Conservation (phyloP, 2,113 vertebrate genomes). For the Microtus montanus region DNA sequence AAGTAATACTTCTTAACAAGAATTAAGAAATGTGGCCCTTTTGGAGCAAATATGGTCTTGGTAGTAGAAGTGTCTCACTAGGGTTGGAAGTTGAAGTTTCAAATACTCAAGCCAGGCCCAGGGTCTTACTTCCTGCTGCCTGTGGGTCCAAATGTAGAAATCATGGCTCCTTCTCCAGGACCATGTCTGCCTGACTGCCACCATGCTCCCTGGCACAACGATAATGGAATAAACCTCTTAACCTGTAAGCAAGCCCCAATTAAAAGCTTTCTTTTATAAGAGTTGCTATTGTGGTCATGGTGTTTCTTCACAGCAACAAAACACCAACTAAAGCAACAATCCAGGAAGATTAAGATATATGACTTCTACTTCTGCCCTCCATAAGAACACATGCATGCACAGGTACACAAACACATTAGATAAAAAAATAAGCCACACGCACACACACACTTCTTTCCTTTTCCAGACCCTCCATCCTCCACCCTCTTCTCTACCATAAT, state of each 20-base stretch:
- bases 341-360: not conserved
- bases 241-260: not conserved
- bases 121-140: no score
- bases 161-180: not conserved
- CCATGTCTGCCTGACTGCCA: not conserved
- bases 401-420: not conserved
- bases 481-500: not conserved
- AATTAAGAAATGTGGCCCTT: not conserved
- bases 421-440: not conserved
- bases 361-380: not conserved
- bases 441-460: not conserved
- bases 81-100: not conserved
- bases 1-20: not conserved
- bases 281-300: not conserved
- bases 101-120: not conserved
- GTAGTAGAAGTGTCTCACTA: not conserved
- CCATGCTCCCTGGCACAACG: not conserved
- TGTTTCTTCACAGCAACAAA: not conserved
- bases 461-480: not conserved
- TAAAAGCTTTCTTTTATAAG: not conserved
- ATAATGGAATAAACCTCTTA: not conserved
- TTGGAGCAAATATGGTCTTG: not conserved
- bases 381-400: not conserved
- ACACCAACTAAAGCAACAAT: not conserved
- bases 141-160: not conserved